A percentile compares a stretch with the other conserved stretches of the same genome.
Conservation (phyloP, 1,140 invertebrate species). For the Tenebrio molitor region DNA sequence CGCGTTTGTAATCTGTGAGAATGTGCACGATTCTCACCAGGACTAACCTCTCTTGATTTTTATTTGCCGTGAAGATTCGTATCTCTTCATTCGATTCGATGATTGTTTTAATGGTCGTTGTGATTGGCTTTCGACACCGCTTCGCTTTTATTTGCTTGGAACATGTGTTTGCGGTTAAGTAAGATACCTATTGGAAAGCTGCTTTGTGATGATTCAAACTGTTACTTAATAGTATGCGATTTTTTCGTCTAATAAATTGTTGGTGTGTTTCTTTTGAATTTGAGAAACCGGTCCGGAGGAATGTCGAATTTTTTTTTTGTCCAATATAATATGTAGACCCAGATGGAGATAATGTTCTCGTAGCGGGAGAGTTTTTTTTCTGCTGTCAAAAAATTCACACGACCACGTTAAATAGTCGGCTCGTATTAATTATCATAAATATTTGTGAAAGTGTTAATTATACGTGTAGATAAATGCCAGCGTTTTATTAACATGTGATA, state of each 20-base stretch:
- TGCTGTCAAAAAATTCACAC: constrained; percentile 23
- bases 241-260: too few relatives aligned
- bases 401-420: constrained; percentile 21
- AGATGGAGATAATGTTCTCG: too few relatives aligned
- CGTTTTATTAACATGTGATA: constrained; percentile 39
- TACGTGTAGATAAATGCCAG: constrained; percentile 37
- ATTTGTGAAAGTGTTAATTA: constrained; percentile 39
- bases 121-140: constrained; percentile 10
- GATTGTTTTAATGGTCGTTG: constrained; percentile 15
- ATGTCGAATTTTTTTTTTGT: constrained; percentile 13
- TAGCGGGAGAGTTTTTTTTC: too few relatives aligned
- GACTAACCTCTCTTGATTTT: too few relatives aligned
- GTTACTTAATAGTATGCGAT: constrained; percentile 11
- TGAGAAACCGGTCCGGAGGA: neutral
- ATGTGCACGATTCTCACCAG: too few relatives aligned
- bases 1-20: too few relatives aligned
- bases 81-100: neutral
- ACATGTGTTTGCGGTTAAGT: constrained; percentile 21
- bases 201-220: constrained; percentile 24
- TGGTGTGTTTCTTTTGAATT: too few relatives aligned
- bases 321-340: too few relatives aligned
- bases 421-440: constrained; percentile 39
- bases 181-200: constrained; percentile 38
- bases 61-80: too few relatives aligned
- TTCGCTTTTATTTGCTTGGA: neutral